phyloP scores from a whole-genome alignment of 2,888 invertebrate genomes.

The Coenonympha arcania region DNA sequence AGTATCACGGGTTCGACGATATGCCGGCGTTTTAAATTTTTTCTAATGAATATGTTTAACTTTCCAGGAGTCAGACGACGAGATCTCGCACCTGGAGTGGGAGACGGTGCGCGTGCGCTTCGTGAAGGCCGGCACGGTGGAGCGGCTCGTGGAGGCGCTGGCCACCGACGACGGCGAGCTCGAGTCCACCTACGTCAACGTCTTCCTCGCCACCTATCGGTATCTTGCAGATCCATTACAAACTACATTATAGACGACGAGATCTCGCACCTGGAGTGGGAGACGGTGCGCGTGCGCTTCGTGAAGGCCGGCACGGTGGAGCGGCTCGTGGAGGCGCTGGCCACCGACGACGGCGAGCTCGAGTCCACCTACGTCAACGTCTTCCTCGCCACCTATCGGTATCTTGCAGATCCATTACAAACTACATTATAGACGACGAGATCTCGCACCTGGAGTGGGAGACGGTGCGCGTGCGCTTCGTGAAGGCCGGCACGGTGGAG shows the following conservation, averaged over 20 bases:
- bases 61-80: slow-evolving; percentile 87
- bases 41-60: background rate
- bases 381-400: slow-evolving; percentile 95
- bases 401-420: too few species aligned
- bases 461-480: slow-evolving; percentile 93
- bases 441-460: slow-evolving; percentile 99
- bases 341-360: slow-evolving; percentile 94
- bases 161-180: slow-evolving; percentile 96
- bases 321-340: slow-evolving; percentile 92
- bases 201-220: slow-evolving; percentile 97
- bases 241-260: too few species aligned
- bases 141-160: slow-evolving; percentile 92
- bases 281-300: slow-evolving; percentile 94
- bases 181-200: slow-evolving; percentile 98
- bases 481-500: slow-evolving; percentile 96
- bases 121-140: slow-evolving; percentile 96
- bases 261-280: slow-evolving; percentile 98
- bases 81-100: slow-evolving; percentile 98
- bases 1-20: too few species aligned
- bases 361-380: slow-evolving; percentile 99
- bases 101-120: slow-evolving; percentile 96
- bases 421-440: too few species aligned
- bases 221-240: too few species aligned
- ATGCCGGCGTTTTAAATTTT: too few species aligned
- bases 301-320: slow-evolving; percentile 97